Percentiles rank a stretch among this genome's conserved stretches.
phyloP scores from a whole-genome alignment of 2,888 invertebrate species.

The Abrostola tripartita region DNA sequence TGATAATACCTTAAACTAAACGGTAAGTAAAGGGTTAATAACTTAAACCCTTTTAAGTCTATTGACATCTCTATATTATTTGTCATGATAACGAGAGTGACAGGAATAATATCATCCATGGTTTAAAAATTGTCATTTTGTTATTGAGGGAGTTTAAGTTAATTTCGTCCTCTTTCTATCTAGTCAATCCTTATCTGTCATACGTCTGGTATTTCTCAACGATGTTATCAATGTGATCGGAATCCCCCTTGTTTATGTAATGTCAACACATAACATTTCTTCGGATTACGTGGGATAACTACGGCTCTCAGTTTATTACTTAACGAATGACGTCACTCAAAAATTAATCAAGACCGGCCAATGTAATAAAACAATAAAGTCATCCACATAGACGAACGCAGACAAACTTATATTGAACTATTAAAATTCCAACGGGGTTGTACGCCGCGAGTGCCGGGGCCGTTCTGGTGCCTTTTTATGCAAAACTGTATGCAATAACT shows the following conservation, averaged over 20 bases:
- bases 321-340: conserved; percentile 20
- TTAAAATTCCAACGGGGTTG: conserved; percentile 73
- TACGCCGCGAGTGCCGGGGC: conserved; percentile 32
- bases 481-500: conserved; percentile 80
- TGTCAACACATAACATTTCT: background rate
- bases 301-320: background rate
- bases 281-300: background rate
- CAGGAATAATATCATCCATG: no score
- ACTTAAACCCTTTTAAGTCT: no score
- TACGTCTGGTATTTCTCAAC: conserved; percentile 29
- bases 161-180: conserved; percentile 8
- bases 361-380: conserved; percentile 60
- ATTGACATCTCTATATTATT: no score
- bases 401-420: conserved; percentile 70
- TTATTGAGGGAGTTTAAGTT: background rate
- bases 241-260: conserved; percentile 8
- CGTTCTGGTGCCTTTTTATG: conserved; percentile 71
- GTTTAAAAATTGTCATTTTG: no score
- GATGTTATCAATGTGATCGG: conserved; percentile 12
- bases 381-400: conserved; percentile 53
- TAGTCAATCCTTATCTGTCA: conserved; percentile 2
- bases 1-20: no score
- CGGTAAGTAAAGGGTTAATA: no score
- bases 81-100: no score
- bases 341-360: conserved; percentile 2